Conservation (phyloP, 2,797 vertebrate species). For the Scolopax bukidnonensis region DNA sequence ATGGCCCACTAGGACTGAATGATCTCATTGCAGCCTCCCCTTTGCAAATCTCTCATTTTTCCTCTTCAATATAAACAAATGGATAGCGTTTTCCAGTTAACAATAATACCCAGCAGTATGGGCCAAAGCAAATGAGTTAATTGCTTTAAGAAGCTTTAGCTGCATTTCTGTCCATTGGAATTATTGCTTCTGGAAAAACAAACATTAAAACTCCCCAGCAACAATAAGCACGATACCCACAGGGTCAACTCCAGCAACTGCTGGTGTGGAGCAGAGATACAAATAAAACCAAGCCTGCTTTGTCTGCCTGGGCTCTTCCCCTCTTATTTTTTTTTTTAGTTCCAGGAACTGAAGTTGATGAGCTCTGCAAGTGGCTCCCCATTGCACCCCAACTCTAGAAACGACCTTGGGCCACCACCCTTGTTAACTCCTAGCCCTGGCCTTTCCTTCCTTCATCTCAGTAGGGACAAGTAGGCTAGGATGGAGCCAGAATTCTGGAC, state of each 20-base stretch:
- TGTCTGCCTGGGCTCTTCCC: neutral
- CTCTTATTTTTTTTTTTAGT: neutral
- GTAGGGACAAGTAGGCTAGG: neutral
- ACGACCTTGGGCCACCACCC: neutral
- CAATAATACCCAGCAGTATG: neutral
- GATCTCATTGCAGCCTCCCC: neutral
- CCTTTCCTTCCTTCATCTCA: neutral
- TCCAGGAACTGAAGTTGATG: neutral
- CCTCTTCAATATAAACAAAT: neutral
- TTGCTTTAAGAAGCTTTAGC: slow-evolving; percentile 6
- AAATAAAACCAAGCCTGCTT: neutral
- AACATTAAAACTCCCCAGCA: neutral
- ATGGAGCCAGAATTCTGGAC: neutral
- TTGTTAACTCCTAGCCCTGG: neutral
- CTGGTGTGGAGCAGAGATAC: neutral
- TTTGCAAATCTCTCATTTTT: neutral
- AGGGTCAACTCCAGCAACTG: neutral
- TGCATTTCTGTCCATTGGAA: neutral
- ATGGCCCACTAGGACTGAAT: neutral
- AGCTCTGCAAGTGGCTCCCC: neutral
- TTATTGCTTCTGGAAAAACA: neutral
- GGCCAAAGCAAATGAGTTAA: slow-evolving; percentile 23
- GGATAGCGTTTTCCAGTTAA: neutral
- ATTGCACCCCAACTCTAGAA: neutral
- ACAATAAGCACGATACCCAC: neutral